A percentile compares a stretch with the other conserved stretches of the same genome.
phyloP scores from a whole-genome alignment of 2,797 vertebrate genomes.

The Trachops cirrhosus region DNA sequence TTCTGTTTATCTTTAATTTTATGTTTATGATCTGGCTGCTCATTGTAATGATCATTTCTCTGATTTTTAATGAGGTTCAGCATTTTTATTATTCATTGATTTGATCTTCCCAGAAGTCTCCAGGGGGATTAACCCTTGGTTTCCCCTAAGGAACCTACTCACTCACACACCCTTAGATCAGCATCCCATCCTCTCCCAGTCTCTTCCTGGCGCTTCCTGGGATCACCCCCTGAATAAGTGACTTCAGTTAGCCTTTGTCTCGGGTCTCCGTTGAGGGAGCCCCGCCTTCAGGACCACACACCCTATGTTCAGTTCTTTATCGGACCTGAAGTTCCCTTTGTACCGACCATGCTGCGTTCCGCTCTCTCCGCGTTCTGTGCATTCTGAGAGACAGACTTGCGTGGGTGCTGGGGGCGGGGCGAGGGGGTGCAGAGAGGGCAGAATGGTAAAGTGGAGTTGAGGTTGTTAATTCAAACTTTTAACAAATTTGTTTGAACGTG shows the following conservation, averaged over 20 bases:
- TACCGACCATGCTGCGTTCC: background rate
- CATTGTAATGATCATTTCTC: background rate
- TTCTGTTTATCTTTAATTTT: background rate
- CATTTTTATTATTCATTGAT: background rate
- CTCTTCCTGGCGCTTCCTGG: background rate
- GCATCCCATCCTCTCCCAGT: background rate
- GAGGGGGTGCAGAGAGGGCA: no score
- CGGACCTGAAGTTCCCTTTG: background rate
- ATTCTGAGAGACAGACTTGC: background rate
- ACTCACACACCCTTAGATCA: fast-evolving
- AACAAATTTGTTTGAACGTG: background rate
- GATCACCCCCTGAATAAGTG: background rate
- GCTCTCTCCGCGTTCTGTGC: no score
- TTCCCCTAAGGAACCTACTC: background rate
- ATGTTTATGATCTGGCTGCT: background rate
- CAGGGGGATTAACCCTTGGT: no score
- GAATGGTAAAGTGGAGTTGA: background rate
- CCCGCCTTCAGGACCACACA: background rate
- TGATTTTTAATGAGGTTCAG: background rate
- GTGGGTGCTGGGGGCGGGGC: no score
- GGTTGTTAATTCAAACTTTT: background rate
- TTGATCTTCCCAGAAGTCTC: background rate
- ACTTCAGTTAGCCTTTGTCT: background rate
- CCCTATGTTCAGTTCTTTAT: background rate
- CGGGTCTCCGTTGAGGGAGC: background rate